Evolutionary conservation across 2,113 vertebrate genomes (phyloP).

Genomic region (Grus americana): DNA sequence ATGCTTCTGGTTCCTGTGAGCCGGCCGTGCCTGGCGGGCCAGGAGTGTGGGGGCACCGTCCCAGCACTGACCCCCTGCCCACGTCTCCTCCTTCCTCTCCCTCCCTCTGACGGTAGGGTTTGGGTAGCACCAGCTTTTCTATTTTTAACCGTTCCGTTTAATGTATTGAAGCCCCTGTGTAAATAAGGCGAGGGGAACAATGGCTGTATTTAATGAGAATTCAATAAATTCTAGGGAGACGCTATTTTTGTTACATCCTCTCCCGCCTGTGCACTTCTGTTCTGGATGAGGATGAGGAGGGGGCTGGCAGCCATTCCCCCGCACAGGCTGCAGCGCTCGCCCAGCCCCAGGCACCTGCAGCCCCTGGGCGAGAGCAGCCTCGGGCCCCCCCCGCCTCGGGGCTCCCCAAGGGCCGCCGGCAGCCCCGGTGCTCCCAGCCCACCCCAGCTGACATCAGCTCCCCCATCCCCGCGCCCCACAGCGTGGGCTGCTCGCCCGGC

Average conservation of each 20-base stretch:
- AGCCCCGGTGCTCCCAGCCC: not conserved
- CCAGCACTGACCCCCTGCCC: not conserved
- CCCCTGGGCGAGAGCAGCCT: not conserved
- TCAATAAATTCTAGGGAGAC: slow-evolving; percentile 54
- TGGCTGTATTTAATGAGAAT: not conserved
- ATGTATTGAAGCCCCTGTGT: not conserved
- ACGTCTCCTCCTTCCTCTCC: not conserved
- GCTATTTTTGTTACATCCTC: slow-evolving; percentile 59
- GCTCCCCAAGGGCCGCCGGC: not conserved
- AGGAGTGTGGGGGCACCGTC: not conserved
- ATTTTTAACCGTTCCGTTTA: not conserved
- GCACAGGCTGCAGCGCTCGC: accelerated
- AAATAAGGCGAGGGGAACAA: not conserved
- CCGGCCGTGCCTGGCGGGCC: not conserved
- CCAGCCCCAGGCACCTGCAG: not conserved
- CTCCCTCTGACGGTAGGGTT: slow-evolving; percentile 34
- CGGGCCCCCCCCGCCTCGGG: not conserved
- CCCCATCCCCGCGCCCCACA: not conserved
- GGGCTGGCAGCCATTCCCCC: accelerated
- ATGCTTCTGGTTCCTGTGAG: slow-evolving; percentile 72
- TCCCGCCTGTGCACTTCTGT: slow-evolving; percentile 25
- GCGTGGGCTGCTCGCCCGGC: accelerated
- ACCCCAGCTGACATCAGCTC: not conserved
- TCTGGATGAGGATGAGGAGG: not conserved
- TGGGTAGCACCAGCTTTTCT: slow-evolving; percentile 69